A percentile compares a stretch with the other conserved stretches of the same genome.
These are phyloP conservation scores for Penaeus indicus DNA, from an alignment of 1,140 invertebrate genomes.

Conservation along the genomic window DNA sequence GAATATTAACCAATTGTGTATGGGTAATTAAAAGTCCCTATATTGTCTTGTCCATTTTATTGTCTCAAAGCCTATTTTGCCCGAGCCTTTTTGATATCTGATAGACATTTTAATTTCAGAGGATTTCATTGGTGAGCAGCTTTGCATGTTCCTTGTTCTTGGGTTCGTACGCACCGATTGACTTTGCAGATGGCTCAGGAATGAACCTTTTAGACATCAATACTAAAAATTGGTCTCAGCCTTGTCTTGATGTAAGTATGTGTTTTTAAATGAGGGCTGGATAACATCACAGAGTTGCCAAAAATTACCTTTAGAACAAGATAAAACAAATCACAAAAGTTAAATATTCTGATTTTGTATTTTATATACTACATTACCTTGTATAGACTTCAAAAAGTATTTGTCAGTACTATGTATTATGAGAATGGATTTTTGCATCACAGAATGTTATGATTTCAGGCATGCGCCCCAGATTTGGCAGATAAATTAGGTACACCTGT, in stretches of 20 bases:
- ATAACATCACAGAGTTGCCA: background rate
- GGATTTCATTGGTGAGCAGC: slow-evolving; percentile 93
- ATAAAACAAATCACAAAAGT: background rate
- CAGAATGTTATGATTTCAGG: slow-evolving; percentile 71
- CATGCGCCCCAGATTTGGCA: slow-evolving; percentile 79
- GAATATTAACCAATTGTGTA: too few species aligned
- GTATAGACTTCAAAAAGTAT: too few species aligned
- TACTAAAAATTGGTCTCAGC: slow-evolving; percentile 82
- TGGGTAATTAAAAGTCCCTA: background rate
- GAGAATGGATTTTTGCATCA: background rate
- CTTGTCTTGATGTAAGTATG: slow-evolving; percentile 78
- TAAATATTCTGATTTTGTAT: background rate
- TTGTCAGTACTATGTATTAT: background rate
- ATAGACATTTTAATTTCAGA: slow-evolving; percentile 73
- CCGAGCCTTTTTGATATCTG: background rate
- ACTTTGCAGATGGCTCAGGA: slow-evolving; percentile 92
- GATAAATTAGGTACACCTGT: slow-evolving; percentile 80
- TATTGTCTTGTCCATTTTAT: background rate
- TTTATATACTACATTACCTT: background rate
- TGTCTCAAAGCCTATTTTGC: background rate
- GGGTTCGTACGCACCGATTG: slow-evolving; percentile 91
- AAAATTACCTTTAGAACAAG: background rate
- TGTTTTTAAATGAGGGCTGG: background rate
- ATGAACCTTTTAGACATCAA: slow-evolving; percentile 95
- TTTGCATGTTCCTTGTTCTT: slow-evolving; percentile 90